These are phyloP conservation scores for Novumbra hubbsi DNA, from an alignment of 2,797 vertebrate genomes.

Conservation along the genomic window DNA sequence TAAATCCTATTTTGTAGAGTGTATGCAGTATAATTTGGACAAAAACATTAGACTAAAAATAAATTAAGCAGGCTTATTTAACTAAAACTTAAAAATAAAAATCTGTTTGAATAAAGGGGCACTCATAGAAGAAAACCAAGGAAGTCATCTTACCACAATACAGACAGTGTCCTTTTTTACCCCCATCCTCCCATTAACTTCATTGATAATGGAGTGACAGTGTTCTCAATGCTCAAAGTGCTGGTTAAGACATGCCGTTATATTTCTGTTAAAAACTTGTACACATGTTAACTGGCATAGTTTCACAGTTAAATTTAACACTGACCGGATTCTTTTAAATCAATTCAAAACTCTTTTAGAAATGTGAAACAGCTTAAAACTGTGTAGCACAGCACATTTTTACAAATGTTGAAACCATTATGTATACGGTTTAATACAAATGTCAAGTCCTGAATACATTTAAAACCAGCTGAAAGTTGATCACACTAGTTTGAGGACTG, in stretches of 20 bases:
- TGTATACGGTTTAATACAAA: not conserved
- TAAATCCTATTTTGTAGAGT: not conserved
- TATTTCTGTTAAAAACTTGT: not conserved
- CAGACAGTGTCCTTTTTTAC: not conserved
- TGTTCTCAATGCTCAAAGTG: not conserved
- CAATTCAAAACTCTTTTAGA: slow-evolving; percentile 1
- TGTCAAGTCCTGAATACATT: not conserved
- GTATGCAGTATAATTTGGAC: slow-evolving; percentile 6
- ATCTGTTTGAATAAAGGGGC: not conserved
- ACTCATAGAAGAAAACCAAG: not conserved
- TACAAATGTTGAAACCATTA: too few relatives aligned
- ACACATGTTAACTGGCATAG: slow-evolving; percentile 9
- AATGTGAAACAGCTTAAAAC: not conserved
- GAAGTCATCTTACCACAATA: not conserved
- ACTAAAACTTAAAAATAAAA: not conserved
- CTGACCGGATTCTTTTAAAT: slow-evolving; percentile 2
- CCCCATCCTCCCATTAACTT: not conserved
- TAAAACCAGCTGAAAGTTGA: too few relatives aligned
- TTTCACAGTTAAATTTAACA: slow-evolving; percentile 15
- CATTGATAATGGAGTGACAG: not conserved
- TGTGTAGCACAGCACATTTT: too few relatives aligned
- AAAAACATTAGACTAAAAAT: not conserved
- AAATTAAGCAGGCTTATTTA: not conserved
- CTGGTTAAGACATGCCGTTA: not conserved
- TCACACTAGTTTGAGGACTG: too few relatives aligned